Evolutionary conservation across 2,888 invertebrate species (phyloP).

Genomic region (Eutolmus rufibarbis): DNA sequence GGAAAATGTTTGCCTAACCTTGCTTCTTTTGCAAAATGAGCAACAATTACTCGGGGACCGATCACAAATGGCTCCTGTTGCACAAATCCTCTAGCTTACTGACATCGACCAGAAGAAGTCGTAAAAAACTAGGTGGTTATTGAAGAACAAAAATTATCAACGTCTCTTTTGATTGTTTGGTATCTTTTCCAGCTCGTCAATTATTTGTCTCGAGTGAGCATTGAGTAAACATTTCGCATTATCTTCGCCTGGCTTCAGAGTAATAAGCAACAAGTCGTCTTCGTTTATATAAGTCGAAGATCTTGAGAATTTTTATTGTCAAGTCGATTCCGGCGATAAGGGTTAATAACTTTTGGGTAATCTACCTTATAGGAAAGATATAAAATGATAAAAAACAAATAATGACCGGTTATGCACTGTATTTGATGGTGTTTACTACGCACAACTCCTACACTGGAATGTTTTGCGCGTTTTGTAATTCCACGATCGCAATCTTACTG

Average conservation of each 20-base stretch:
- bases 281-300: background rate
- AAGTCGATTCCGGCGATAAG: background rate
- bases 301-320: background rate
- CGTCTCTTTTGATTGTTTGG: background rate
- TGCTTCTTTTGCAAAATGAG: background rate
- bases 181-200: background rate
- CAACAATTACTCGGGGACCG: background rate
- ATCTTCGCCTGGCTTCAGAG: background rate
- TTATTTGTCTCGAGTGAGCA: background rate
- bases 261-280: background rate
- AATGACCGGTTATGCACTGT: background rate
- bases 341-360: background rate
- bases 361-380: background rate
- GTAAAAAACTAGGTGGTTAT: background rate
- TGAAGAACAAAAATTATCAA: background rate
- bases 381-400: background rate
- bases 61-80: background rate
- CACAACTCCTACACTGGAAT: background rate
- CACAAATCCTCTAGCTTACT: background rate
- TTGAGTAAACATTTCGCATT: background rate
- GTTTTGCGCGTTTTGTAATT: background rate
- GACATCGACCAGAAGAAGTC: background rate
- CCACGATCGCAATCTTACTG: background rate
- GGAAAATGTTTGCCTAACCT: background rate
- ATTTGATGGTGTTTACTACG: background rate